Percentiles rank a stretch among this genome's conserved stretches.
These are phyloP conservation scores for Grammomys dolichurus DNA, from an alignment of 2,113 vertebrate species.

Conservation along the genomic window DNA sequence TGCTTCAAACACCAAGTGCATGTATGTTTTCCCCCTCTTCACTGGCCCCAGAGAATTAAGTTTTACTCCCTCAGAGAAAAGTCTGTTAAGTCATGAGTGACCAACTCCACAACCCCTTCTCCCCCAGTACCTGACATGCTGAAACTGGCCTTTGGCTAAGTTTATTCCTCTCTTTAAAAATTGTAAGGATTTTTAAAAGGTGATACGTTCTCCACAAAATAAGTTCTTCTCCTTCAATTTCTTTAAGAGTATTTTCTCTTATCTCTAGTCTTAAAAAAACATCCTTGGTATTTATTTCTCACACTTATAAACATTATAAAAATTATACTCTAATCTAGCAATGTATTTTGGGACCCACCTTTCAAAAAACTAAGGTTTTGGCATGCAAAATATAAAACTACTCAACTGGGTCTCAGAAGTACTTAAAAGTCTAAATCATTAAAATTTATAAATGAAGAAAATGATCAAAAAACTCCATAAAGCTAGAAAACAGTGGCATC, in stretches of 20 bases:
- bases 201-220: slow-evolving; percentile 26
- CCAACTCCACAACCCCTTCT: too few relatives aligned
- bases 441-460: slow-evolving; percentile 24
- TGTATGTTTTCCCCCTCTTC: too few relatives aligned
- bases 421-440: slow-evolving; percentile 19
- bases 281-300: background rate
- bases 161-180: background rate
- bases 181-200: background rate
- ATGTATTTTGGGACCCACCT: background rate
- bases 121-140: too few relatives aligned
- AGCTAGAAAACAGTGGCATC: background rate
- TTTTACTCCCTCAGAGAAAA: too few relatives aligned
- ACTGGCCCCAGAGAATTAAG: too few relatives aligned
- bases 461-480: background rate
- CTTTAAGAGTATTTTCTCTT: background rate
- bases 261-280: slow-evolving; percentile 19
- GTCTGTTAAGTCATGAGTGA: too few relatives aligned
- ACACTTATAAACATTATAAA: background rate
- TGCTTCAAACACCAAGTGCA: too few relatives aligned
- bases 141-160: too few relatives aligned
- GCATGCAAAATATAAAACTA: background rate
- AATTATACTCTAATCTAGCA: slow-evolving; percentile 15
- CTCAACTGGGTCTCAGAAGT: background rate
- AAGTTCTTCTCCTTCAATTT: background rate
- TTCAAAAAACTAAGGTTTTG: background rate